A percentile compares a stretch with the other conserved stretches of the same genome.
phyloP scores from a whole-genome alignment of 2,113 vertebrate genomes.

The Ictidomys tridecemlineatus region DNA sequence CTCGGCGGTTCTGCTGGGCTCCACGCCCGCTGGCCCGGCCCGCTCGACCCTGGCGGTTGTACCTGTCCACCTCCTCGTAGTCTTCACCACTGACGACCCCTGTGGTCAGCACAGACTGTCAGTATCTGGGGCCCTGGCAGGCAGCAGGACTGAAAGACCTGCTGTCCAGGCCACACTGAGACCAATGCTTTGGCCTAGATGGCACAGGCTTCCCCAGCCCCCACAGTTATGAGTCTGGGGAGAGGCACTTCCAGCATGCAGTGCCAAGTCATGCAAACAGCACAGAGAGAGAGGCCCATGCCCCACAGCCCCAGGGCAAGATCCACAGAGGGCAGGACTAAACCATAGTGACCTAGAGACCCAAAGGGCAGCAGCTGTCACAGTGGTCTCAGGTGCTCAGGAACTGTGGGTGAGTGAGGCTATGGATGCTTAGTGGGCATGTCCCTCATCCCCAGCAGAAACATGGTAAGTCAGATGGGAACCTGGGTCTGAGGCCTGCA shows the following conservation, averaged over 20 bases:
- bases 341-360: neutral
- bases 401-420: too few species aligned
- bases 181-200: too few species aligned
- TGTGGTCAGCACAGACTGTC: conserved; percentile 74
- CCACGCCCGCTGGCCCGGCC: conserved; percentile 88
- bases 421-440: neutral
- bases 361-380: neutral
- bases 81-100: conserved; percentile 93
- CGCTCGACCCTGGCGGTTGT: conserved; percentile 89
- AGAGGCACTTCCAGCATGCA: neutral
- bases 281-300: neutral
- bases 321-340: neutral
- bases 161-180: neutral
- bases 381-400: neutral
- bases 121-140: neutral
- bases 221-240: rapidly evolving
- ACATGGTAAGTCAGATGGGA: rapidly evolving
- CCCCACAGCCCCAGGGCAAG: neutral
- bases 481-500: neutral
- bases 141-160: neutral
- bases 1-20: conserved; percentile 92
- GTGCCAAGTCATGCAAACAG: neutral
- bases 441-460: neutral
- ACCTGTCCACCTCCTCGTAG: conserved; percentile 94
- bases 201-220: neutral